Evolutionary conservation across 2,888 invertebrate genomes (phyloP).

Genomic region (Thelaira solivaga): DNA sequence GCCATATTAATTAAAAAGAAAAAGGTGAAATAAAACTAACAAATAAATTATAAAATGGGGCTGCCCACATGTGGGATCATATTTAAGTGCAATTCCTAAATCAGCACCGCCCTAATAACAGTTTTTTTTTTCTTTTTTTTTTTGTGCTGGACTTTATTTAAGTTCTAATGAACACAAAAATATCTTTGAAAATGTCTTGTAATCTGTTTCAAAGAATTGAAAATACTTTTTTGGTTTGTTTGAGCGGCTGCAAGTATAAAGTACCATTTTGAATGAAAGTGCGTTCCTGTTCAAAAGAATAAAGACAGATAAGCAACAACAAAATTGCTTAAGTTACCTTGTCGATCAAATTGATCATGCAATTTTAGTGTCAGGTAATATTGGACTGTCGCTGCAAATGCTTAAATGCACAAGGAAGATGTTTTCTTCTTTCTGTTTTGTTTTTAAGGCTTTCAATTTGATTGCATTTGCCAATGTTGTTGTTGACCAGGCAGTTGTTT

Average conservation of each 20-base stretch:
- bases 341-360: conserved; percentile 51
- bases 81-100: neutral
- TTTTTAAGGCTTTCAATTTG: neutral
- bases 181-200: neutral
- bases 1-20: too few relatives aligned
- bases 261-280: neutral
- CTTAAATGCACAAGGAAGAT: neutral
- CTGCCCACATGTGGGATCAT: neutral
- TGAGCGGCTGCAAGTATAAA: neutral
- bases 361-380: conserved; percentile 43
- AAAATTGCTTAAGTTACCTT: conserved; percentile 27
- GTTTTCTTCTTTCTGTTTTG: neutral
- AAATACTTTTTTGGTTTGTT: too few relatives aligned
- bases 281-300: neutral
- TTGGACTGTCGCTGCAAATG: conserved; percentile 15
- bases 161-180: conserved; percentile 4
- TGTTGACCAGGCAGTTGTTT: conserved; percentile 17
- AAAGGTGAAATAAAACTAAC: neutral
- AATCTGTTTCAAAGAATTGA: neutral
- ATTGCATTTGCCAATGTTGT: neutral
- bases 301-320: neutral
- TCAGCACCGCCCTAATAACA: neutral
- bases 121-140: too few relatives aligned
- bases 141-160: neutral
- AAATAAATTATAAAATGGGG: too few relatives aligned